A percentile compares a stretch with the other conserved stretches of the same genome.
Evolutionary conservation across 2,113 vertebrate genomes (phyloP).

Genomic region (Pterocles orientalis): DNA sequence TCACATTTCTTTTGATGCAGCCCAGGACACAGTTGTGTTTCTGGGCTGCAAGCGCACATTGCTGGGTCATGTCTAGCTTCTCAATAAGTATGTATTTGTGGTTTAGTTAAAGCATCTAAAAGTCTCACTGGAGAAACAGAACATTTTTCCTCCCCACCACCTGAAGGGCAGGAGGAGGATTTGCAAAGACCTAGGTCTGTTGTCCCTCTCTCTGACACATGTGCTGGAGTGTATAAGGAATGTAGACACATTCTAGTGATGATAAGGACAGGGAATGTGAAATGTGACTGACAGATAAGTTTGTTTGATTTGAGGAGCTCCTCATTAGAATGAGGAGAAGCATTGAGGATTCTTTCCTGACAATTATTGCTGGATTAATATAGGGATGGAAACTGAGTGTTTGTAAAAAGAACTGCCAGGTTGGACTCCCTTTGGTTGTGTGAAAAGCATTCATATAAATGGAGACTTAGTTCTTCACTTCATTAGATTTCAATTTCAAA

Average conservation of each 20-base stretch:
- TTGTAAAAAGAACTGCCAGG: background rate
- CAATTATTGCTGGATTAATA: background rate
- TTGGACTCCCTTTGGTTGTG: background rate
- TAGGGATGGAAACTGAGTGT: background rate
- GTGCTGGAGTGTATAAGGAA: background rate
- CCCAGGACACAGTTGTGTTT: no score
- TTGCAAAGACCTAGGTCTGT: background rate
- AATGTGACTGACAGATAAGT: background rate
- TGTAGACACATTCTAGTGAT: background rate
- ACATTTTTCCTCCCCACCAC: background rate
- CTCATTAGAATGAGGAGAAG: background rate
- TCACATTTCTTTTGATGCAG: no score
- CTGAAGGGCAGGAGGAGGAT: background rate
- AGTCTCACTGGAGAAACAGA: background rate
- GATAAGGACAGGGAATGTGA: background rate
- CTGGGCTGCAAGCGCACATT: no score
- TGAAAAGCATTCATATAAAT: background rate
- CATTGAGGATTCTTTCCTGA: background rate
- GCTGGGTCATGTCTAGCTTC: no score
- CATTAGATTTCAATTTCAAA: constrained; percentile 45
- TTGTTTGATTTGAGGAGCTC: background rate
- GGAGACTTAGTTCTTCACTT: background rate
- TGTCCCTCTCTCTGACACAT: background rate
- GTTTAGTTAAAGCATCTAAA: background rate
- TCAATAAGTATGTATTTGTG: background rate